Percentiles rank a stretch among this genome's conserved stretches.
These are phyloP conservation scores for Euwallacea fornicatus DNA, from an alignment of 1,140 invertebrate genomes.

Conservation along the genomic window DNA sequence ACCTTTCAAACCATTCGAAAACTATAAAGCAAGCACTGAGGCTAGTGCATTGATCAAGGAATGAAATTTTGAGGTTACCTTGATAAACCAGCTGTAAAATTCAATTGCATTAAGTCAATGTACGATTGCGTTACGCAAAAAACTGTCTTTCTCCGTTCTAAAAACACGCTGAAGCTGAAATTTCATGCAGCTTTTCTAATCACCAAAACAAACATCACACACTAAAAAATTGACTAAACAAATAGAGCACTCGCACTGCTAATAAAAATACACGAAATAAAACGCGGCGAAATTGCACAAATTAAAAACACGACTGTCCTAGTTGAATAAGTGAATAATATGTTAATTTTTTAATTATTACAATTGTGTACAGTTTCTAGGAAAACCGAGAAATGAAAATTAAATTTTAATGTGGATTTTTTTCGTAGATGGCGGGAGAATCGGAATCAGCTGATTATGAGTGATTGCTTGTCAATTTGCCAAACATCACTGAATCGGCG, in stretches of 20 bases:
- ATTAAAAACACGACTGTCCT: no score
- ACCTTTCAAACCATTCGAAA: constrained; percentile 21
- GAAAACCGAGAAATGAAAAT: background rate
- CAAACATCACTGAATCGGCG: background rate
- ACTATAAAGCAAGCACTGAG: background rate
- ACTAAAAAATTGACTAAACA: background rate
- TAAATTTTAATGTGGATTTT: constrained; percentile 6
- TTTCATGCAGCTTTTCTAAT: background rate
- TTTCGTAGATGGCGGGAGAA: constrained; percentile 8
- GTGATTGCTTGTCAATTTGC: background rate
- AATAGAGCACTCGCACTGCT: background rate
- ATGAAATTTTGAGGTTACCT: constrained; percentile 22
- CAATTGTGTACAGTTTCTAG: constrained; percentile 3
- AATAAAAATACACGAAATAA: background rate
- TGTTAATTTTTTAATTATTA: no score
- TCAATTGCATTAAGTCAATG: constrained; percentile 5
- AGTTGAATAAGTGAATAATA: no score
- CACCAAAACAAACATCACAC: constrained; percentile 10
- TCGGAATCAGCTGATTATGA: constrained; percentile 2
- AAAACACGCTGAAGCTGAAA: no score
- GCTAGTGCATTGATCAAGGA: background rate
- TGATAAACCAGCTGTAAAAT: constrained; percentile 1
- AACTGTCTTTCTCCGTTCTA: no score
- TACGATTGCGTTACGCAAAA: background rate
- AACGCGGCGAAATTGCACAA: background rate